Percentiles rank a stretch among this genome's conserved stretches.
phyloP scores from a whole-genome alignment of 2,888 invertebrate species.

The Pollenia griseotomentosa region DNA sequence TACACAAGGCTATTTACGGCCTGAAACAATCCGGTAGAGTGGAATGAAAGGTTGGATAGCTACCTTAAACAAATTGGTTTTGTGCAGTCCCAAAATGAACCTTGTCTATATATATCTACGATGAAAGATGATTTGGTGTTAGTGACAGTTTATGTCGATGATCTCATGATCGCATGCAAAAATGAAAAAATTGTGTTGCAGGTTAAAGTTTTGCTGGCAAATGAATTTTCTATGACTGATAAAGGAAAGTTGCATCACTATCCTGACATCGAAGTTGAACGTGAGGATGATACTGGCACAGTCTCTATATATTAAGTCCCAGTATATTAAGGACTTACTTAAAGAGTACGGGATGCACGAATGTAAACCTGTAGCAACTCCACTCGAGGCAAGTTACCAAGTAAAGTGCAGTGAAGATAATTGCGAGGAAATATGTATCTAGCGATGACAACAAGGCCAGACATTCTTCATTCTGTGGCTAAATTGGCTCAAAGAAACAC shows the following conservation, averaged over 20 bases:
- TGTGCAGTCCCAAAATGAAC: too few relatives aligned
- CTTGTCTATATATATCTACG: too few relatives aligned
- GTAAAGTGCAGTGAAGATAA: too few relatives aligned
- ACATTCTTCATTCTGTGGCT: slow-evolving; percentile 66
- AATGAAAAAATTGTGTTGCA: neutral
- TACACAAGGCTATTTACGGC: slow-evolving; percentile 74
- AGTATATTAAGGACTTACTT: slow-evolving; percentile 27
- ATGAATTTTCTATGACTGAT: slow-evolving; percentile 25
- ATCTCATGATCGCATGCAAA: neutral
- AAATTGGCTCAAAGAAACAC: slow-evolving; percentile 1
- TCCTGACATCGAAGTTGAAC: slow-evolving; percentile 5
- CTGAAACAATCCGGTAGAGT: slow-evolving; percentile 75
- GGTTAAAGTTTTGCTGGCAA: slow-evolving; percentile 18
- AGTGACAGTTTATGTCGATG: slow-evolving; percentile 6
- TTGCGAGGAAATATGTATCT: slow-evolving; percentile 46
- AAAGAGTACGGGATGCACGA: slow-evolving; percentile 32
- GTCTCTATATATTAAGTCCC: slow-evolving; percentile 1
- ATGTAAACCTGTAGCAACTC: slow-evolving; percentile 19
- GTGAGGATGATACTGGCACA: neutral
- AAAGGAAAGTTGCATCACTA: slow-evolving; percentile 20
- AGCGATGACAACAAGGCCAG: slow-evolving; percentile 63
- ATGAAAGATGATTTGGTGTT: neutral
- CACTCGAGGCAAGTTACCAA: slow-evolving; percentile 44
- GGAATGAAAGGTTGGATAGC: slow-evolving; percentile 70
- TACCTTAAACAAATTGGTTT: neutral